These are phyloP conservation scores for Sisyra nigra DNA, from an alignment of 2,888 invertebrate genomes.

Conservation along the genomic window DNA sequence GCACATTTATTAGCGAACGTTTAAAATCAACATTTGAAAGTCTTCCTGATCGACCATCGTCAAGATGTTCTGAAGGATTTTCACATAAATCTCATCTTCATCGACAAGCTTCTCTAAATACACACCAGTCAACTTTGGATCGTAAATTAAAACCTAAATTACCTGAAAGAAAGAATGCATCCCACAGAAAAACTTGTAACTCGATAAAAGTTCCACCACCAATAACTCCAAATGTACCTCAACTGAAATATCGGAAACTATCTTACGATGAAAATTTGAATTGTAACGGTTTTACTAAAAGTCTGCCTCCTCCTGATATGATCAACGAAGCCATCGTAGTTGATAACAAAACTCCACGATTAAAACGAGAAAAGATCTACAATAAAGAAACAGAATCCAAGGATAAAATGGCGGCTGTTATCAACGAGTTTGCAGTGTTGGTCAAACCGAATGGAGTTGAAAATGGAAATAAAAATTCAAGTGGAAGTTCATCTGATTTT, in stretches of 20 bases:
- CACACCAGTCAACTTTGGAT: neutral
- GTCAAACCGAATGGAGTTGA: neutral
- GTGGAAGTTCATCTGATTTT: neutral
- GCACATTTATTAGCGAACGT: slow-evolving; percentile 3
- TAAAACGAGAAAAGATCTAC: slow-evolving; percentile 15
- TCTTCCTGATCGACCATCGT: slow-evolving; percentile 5
- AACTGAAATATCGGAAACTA: no score
- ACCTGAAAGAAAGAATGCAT: neutral
- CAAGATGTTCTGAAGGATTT: slow-evolving; percentile 3
- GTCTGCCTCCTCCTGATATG: slow-evolving; percentile 36
- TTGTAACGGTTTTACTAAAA: slow-evolving; percentile 11
- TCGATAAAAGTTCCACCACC: slow-evolving; percentile 4
- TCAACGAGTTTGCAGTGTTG: slow-evolving; percentile 29
- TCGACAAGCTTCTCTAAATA: neutral
- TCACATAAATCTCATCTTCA: neutral
- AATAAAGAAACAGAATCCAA: slow-evolving; percentile 31
- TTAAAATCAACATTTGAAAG: slow-evolving; percentile 7
- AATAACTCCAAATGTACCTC: slow-evolving; percentile 1
- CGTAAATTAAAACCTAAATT: neutral
- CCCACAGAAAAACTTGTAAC: neutral
- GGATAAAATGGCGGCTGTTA: slow-evolving; percentile 44
- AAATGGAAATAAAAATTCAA: neutral
- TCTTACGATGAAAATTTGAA: neutral
- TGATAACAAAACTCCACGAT: slow-evolving; percentile 20
- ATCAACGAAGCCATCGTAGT: slow-evolving; percentile 48